Evolutionary conservation across 2,113 vertebrate species (phyloP).

Genomic region (Chamaetylas fuelleborni): DNA sequence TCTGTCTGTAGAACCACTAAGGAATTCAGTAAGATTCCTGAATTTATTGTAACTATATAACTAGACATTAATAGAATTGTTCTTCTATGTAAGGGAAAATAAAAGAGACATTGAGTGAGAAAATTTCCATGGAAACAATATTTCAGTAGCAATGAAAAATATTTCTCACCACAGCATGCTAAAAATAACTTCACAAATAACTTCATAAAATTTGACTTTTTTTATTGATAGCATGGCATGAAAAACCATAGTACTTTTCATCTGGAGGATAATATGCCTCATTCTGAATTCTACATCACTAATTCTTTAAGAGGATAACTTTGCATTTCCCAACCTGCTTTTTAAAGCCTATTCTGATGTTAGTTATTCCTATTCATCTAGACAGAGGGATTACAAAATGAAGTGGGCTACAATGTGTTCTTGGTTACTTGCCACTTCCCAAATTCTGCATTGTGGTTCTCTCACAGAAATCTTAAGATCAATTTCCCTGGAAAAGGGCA

Average conservation of each 20-base stretch:
- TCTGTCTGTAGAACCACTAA: background rate
- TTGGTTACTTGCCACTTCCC: background rate
- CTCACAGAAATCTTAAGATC: background rate
- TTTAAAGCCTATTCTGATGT: background rate
- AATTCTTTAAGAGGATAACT: background rate
- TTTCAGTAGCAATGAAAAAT: slow-evolving; percentile 17
- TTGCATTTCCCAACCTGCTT: background rate
- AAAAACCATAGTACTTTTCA: background rate
- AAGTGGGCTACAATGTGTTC: background rate
- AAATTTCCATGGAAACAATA: slow-evolving; percentile 60
- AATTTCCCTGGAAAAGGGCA: background rate
- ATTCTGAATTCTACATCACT: background rate
- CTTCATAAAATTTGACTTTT: background rate
- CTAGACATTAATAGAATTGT: background rate
- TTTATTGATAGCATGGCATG: background rate
- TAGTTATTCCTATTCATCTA: background rate
- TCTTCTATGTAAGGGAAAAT: background rate
- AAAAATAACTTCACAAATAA: slow-evolving; percentile 48
- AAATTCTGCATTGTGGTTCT: background rate
- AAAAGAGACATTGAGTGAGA: slow-evolving; percentile 6
- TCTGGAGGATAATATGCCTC: background rate
- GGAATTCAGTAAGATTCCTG: background rate
- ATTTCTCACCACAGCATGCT: background rate
- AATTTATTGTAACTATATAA: background rate
- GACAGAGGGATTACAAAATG: background rate